Conservation (phyloP, 2,113 vertebrate genomes). For the Vicugna pacos region DNA sequence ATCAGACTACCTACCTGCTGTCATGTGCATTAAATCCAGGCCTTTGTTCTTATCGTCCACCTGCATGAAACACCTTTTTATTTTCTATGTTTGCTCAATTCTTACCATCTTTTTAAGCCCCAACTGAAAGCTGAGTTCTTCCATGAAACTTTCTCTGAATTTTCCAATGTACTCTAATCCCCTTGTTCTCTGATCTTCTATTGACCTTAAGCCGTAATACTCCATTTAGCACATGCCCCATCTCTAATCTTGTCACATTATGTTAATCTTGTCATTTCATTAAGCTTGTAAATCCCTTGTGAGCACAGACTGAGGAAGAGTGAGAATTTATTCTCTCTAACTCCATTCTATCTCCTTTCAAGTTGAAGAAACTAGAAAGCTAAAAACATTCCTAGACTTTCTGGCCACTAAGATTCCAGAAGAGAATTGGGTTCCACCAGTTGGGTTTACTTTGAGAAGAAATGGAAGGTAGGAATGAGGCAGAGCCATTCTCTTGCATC, state of each 20-base stretch:
- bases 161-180: conserved; percentile 25
- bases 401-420: not conserved
- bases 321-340: conserved; percentile 15
- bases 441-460: not conserved
- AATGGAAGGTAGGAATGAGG: not conserved
- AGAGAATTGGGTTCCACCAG: not conserved
- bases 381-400: not conserved
- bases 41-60: not conserved
- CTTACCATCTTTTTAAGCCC: not conserved
- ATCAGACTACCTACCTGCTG: not conserved
- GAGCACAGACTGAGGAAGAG: not conserved
- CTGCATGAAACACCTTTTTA: not conserved
- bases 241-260: conserved; percentile 66
- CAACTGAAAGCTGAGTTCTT: not conserved
- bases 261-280: conserved; percentile 55
- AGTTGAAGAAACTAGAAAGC: conserved; percentile 20
- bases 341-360: not conserved
- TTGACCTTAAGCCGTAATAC: conserved; percentile 38
- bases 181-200: conserved; percentile 32
- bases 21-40: not conserved
- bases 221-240: conserved; percentile 40
- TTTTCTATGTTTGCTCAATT: not conserved
- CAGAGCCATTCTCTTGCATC: not conserved
- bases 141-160: conserved; percentile 28
- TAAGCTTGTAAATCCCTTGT: conserved; percentile 6